phyloP scores from a whole-genome alignment of 2,797 vertebrate genomes.

The Bryconaethiops microstoma region DNA sequence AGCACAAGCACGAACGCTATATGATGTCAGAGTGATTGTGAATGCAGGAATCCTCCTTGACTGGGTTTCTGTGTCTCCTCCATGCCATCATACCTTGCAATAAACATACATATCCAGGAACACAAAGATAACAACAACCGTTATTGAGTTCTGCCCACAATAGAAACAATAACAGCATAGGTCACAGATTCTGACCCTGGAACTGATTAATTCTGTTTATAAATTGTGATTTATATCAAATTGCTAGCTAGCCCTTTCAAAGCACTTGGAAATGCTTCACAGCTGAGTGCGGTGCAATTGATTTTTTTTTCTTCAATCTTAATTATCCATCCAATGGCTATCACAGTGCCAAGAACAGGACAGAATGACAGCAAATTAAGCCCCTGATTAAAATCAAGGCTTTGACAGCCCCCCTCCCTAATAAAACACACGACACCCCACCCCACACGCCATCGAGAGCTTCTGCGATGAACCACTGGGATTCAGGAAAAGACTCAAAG shows the following conservation, averaged over 20 bases:
- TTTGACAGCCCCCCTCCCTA: constrained; percentile 19
- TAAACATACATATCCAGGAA: background rate
- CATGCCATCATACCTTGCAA: constrained; percentile 23
- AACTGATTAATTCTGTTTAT: constrained; percentile 34
- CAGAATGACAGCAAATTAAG: constrained; percentile 30
- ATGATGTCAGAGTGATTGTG: constrained; percentile 29
- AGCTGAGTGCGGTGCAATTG: background rate
- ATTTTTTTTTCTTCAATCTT: constrained; percentile 1
- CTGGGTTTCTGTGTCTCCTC: constrained; percentile 3
- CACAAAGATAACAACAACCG: constrained; percentile 48
- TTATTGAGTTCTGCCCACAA: constrained; percentile 53
- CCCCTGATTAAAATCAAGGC: constrained; percentile 51
- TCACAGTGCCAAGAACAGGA: constrained; percentile 18
- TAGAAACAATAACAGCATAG: constrained; percentile 48
- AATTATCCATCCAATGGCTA: constrained; percentile 25
- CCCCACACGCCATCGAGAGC: background rate
- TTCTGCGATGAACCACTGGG: constrained; percentile 18
- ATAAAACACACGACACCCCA: background rate
- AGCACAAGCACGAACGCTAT: constrained; percentile 5
- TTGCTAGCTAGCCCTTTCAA: background rate
- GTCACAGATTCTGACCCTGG: constrained; percentile 43
- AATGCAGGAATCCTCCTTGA: constrained; percentile 21
- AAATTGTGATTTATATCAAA: constrained; percentile 30
- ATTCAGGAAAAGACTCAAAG: constrained; percentile 30
- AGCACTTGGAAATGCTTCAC: background rate